phyloP scores from a whole-genome alignment of 2,888 invertebrate species.

The Eupeodes latifasciatus region DNA sequence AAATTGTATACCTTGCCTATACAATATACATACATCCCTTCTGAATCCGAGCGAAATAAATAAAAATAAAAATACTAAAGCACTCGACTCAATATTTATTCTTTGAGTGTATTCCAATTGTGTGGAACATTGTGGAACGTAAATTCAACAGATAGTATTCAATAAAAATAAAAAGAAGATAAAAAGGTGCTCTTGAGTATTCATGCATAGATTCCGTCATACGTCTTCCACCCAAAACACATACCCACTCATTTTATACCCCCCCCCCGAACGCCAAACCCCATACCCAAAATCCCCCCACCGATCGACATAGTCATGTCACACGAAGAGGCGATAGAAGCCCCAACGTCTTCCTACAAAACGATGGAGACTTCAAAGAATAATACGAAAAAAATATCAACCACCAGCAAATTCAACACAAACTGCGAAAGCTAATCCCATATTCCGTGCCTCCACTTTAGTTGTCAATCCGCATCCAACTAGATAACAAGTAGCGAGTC shows the following conservation, averaged over 20 bases:
- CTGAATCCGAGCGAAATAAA: background rate
- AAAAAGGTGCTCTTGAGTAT: conserved; percentile 14
- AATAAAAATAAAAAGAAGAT: background rate
- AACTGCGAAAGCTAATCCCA: conserved; percentile 76
- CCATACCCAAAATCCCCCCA: background rate
- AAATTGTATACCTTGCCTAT: too few species aligned
- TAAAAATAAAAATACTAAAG: background rate
- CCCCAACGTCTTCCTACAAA: conserved; percentile 14
- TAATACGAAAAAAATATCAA: conserved; percentile 43
- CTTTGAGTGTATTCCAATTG: background rate
- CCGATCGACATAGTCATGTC: background rate
- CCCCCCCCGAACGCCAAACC: background rate
- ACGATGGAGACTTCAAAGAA: conserved; percentile 46
- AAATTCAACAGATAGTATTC: conserved; percentile 31
- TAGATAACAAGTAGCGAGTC: conserved; percentile 83
- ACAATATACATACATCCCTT: background rate
- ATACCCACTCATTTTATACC: conserved; percentile 43
- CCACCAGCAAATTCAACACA: conserved; percentile 61
- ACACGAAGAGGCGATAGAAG: background rate
- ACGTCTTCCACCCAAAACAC: conserved; percentile 62
- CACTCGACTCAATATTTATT: conserved; percentile 12
- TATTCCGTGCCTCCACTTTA: conserved; percentile 79
- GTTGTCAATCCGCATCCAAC: conserved; percentile 84
- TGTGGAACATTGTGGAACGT: conserved; percentile 33
- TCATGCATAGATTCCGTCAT: background rate